Percentiles rank a stretch among this genome's conserved stretches.
phyloP scores from a whole-genome alignment of 2,797 vertebrate species.

The Ptychobarbus kaznakovi region DNA sequence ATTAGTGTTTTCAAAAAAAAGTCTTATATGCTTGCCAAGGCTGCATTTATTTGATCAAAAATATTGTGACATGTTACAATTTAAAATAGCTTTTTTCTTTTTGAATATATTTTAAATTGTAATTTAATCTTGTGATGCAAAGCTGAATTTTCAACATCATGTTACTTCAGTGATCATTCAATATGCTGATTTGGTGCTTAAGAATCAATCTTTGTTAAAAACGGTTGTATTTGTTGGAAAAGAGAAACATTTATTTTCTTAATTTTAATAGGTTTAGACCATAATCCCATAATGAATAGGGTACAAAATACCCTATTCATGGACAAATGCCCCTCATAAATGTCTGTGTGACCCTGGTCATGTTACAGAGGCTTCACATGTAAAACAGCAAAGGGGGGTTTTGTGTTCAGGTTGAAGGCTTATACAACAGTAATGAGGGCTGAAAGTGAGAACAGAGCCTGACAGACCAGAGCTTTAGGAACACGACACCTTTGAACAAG shows the following conservation, averaged over 20 bases:
- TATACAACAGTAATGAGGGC: conserved; percentile 47
- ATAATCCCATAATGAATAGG: neutral
- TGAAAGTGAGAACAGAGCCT: conserved; percentile 35
- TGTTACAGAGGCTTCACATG: conserved; percentile 9
- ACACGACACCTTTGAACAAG: conserved; percentile 39
- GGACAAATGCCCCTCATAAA: neutral
- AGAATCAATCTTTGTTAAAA: neutral
- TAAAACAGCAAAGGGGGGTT: conserved; percentile 6
- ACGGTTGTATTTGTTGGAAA: neutral
- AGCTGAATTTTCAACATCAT: neutral
- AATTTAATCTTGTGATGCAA: neutral
- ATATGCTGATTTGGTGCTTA: neutral
- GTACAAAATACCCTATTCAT: neutral
- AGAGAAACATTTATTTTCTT: neutral
- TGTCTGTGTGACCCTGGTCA: conserved; percentile 15
- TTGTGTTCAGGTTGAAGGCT: conserved; percentile 20
- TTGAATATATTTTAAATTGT: neutral
- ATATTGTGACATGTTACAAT: neutral
- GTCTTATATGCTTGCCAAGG: neutral
- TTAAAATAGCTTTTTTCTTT: neutral
- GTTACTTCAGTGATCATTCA: neutral
- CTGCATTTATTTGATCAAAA: neutral
- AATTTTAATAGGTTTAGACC: neutral
- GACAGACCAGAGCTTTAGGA: conserved; percentile 20
- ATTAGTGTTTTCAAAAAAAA: neutral